These are phyloP conservation scores for Stenodera caucasica DNA, from an alignment of 2,888 invertebrate species.

Conservation along the genomic window DNA sequence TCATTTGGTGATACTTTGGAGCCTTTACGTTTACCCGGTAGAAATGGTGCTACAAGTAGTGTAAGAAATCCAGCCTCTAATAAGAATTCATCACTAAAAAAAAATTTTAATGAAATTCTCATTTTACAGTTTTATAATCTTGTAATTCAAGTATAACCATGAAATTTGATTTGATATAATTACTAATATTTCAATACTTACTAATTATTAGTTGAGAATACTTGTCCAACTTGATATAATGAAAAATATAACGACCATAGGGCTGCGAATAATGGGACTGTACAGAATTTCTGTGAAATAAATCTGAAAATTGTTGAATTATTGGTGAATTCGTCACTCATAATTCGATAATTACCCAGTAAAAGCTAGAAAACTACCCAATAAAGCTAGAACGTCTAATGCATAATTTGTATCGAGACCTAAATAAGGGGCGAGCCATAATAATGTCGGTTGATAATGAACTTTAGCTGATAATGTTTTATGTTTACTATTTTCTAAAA, in stretches of 20 bases:
- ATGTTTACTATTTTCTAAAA: slow-evolving; percentile 55
- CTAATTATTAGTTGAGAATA: slow-evolving; percentile 75
- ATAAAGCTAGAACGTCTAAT: slow-evolving; percentile 67
- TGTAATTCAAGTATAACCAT: background rate
- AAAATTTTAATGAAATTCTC: background rate
- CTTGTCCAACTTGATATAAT: slow-evolving; percentile 74
- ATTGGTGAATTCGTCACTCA: too few species aligned
- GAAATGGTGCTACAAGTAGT: slow-evolving; percentile 68
- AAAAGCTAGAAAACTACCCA: slow-evolving; percentile 68
- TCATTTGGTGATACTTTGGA: slow-evolving; percentile 57
- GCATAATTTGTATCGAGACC: slow-evolving; percentile 68
- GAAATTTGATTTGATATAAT: background rate
- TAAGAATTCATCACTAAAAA: slow-evolving; percentile 69
- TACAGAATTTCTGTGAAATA: slow-evolving; percentile 63
- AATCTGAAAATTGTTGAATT: slow-evolving; percentile 54
- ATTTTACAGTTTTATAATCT: too few species aligned
- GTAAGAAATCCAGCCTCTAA: slow-evolving; percentile 74
- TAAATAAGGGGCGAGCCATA: slow-evolving; percentile 68
- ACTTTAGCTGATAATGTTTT: slow-evolving; percentile 60
- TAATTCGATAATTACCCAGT: slow-evolving; percentile 58
- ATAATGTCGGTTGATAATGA: slow-evolving; percentile 65
- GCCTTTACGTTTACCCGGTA: slow-evolving; percentile 54
- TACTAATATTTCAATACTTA: slow-evolving; percentile 52
- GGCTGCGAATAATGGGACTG: slow-evolving; percentile 63
- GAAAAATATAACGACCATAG: slow-evolving; percentile 75